Evolutionary conservation across 2,113 vertebrate species (phyloP), one percentile per base, ranked within the genome.

Genomic region (Orthonyx spaldingii): DNA sequence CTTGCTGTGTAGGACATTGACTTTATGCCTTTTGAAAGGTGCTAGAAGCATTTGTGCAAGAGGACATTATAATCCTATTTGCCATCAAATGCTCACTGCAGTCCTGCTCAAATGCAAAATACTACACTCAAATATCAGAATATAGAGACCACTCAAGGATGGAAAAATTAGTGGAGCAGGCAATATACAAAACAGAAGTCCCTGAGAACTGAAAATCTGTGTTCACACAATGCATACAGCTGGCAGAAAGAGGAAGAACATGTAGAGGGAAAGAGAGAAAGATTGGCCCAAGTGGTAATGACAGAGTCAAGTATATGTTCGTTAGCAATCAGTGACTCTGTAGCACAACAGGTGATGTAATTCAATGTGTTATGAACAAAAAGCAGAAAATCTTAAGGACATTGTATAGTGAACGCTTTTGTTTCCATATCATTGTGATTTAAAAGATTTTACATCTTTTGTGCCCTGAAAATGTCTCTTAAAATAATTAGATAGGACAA

Each of bases 401-500:
- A 26, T 26, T 64, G 11, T 28, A 50, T 49, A 52, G 10, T n/a
- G 24, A 94, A 82, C 86, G 7, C 23, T 71, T 96, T 89, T 93
- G 5, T 75, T 95, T 77, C 49, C 21, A 42, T 37, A 57, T 8
- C 80, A 55, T 21, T 44, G 20, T 46, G 74, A 46, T 94, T 96
- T 93, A 80, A 96, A 96, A 63, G 30, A 56, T 79, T 94, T 96
- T 83, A 65, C 26, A 27, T 91, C 6, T 65, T 89, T 93, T 81
- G n/a, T 90, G 77, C 44, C 89, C 79, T 90, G 74, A 70, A 95
- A 97, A 89, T 71, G 35, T 94, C 90, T 78, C 70, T 79, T 94
- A 91, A 97, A 94, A 91, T 96, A 96, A 97, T 97, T 87, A 91
- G 18, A 55, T 39, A 57, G 70, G 69, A 81, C 72, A 91, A 32